These are phyloP conservation scores for Eremophila alpestris DNA, from an alignment of 2,797 vertebrate genomes.

Conservation along the genomic window DNA sequence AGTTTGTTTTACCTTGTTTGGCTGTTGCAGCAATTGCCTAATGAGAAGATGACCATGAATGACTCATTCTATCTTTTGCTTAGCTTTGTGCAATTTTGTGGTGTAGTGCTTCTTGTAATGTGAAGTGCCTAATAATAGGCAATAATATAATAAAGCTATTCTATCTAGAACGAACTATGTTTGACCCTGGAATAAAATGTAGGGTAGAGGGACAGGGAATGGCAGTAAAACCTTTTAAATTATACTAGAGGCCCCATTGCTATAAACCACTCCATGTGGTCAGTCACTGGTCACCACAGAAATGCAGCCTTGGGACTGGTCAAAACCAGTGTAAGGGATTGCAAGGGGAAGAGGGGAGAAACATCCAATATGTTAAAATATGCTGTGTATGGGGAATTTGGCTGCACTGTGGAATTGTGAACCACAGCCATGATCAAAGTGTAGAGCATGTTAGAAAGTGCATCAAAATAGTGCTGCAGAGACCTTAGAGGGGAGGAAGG, in stretches of 20 bases:
- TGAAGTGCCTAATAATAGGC: background rate
- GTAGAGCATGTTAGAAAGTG: background rate
- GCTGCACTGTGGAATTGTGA: background rate
- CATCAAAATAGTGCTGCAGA: background rate
- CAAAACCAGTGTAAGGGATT: background rate
- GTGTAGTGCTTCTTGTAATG: background rate
- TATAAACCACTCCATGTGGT: background rate
- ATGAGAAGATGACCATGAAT: background rate
- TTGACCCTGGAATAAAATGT: background rate
- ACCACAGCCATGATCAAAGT: accelerated
- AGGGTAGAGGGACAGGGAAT: background rate
- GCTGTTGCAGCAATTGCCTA: background rate
- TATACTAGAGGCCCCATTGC: accelerated
- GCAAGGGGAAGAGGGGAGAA: background rate
- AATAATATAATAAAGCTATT: background rate
- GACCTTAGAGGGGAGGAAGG: background rate
- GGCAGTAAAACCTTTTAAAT: background rate
- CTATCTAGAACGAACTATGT: background rate
- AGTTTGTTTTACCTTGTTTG: background rate
- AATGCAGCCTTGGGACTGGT: background rate
- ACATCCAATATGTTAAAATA: background rate
- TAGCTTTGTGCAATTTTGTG: background rate
- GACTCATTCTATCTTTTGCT: background rate
- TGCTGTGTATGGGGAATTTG: background rate
- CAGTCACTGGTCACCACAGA: background rate